Conservation (phyloP, 2,113 vertebrate genomes). For the Trogon surrucura region DNA sequence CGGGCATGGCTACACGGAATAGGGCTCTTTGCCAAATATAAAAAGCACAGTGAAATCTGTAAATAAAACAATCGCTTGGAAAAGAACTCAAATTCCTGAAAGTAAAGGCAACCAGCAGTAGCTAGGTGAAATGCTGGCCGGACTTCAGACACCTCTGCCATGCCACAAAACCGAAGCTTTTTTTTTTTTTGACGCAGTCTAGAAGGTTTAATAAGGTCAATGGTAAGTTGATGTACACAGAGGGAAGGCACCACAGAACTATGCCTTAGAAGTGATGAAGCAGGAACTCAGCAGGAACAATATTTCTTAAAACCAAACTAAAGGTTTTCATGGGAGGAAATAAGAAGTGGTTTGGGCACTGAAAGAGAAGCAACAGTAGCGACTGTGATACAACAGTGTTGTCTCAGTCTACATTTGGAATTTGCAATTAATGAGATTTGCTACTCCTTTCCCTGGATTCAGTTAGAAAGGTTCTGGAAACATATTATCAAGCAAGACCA, state of each 20-base stretch:
- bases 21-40: background rate
- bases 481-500: background rate
- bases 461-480: background rate
- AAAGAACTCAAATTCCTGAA: background rate
- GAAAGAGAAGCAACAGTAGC: background rate
- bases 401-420: background rate
- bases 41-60: background rate
- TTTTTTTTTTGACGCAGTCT: background rate
- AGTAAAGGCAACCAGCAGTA: background rate
- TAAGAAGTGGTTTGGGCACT: background rate
- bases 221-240: background rate
- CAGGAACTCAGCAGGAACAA: background rate
- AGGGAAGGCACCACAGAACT: background rate
- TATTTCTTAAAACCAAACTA: background rate
- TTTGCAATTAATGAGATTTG: background rate
- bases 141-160: background rate
- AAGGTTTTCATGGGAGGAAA: background rate
- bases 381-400: background rate
- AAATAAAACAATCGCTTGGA: background rate
- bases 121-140: background rate
- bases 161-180: background rate
- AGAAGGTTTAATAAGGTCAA: background rate
- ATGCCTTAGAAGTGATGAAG: background rate
- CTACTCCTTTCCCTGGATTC: background rate
- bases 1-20: fast-evolving